Evolutionary conservation across 2,888 invertebrate species (phyloP).

Genomic region (Lithophane leautieri): DNA sequence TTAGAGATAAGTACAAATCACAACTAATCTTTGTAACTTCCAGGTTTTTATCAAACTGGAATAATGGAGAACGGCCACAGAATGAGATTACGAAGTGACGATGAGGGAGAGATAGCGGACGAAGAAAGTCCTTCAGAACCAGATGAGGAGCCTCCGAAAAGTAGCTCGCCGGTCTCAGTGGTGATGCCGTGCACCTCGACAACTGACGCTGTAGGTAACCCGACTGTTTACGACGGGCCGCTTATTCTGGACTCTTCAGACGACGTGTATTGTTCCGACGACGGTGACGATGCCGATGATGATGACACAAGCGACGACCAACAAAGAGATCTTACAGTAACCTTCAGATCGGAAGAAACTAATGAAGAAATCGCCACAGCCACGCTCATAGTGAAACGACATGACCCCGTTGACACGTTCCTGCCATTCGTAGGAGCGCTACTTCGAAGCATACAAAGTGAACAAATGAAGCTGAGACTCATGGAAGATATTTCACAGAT

Average conservation of each 20-base stretch:
- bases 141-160: neutral
- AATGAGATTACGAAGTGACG: neutral
- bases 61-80: slow-evolving; percentile 18
- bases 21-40: slow-evolving; percentile 8
- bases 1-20: neutral
- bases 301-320: slow-evolving; percentile 8
- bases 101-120: neutral
- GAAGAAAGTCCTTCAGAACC: neutral
- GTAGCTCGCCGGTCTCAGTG: neutral
- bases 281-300: slow-evolving; percentile 18
- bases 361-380: slow-evolving; percentile 18
- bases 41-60: neutral
- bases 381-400: slow-evolving; percentile 12
- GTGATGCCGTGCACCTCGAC: slow-evolving; percentile 28
- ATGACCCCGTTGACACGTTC: slow-evolving; percentile 34
- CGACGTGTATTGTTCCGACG: neutral
- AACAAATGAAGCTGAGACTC: slow-evolving; percentile 20
- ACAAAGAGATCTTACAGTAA: slow-evolving; percentile 14
- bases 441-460: slow-evolving; percentile 30
- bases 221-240: neutral
- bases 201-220: neutral
- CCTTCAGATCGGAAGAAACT: slow-evolving; percentile 12
- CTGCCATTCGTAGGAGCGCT: slow-evolving; percentile 33
- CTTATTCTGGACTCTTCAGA: slow-evolving; percentile 30
- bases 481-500: slow-evolving; percentile 38